A percentile compares a stretch with the other conserved stretches of the same genome.
phyloP scores from a whole-genome alignment of 2,113 vertebrate genomes.

The Taurulus bubalis region DNA sequence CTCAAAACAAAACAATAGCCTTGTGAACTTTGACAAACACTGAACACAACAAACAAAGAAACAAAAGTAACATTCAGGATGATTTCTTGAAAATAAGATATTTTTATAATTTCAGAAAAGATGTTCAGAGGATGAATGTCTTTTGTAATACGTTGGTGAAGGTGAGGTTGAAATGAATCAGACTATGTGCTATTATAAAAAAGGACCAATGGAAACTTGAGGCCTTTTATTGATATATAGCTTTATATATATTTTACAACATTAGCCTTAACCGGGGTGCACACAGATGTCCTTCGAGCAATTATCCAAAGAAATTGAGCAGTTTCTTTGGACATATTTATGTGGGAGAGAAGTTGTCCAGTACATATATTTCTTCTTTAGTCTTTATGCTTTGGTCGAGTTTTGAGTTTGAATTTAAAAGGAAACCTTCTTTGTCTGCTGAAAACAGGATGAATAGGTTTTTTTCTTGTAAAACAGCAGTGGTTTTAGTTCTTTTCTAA shows the following conservation, averaged over 20 bases:
- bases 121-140: slow-evolving; percentile 20
- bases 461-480: slow-evolving; percentile 47
- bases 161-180: slow-evolving; percentile 1
- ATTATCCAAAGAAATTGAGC: neutral
- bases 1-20: neutral
- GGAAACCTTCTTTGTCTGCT: slow-evolving; percentile 26
- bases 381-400: neutral
- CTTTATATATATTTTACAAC: neutral
- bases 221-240: no score
- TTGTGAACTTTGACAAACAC: neutral
- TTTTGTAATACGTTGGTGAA: slow-evolving; percentile 37
- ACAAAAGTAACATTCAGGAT: neutral
- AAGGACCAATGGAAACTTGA: neutral
- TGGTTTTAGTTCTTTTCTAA: slow-evolving; percentile 47
- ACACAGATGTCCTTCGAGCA: slow-evolving; percentile 27
- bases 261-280: slow-evolving; percentile 8
- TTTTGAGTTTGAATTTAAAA: neutral
- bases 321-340: slow-evolving; percentile 24
- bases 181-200: slow-evolving; percentile 19
- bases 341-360: neutral
- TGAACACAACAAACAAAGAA: neutral
- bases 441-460: slow-evolving; percentile 31
- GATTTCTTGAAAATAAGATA: neutral
- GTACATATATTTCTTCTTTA: neutral
- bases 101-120: slow-evolving; percentile 20